Conservation (phyloP, 2,113 vertebrate genomes). For the Albula glossodonta region DNA sequence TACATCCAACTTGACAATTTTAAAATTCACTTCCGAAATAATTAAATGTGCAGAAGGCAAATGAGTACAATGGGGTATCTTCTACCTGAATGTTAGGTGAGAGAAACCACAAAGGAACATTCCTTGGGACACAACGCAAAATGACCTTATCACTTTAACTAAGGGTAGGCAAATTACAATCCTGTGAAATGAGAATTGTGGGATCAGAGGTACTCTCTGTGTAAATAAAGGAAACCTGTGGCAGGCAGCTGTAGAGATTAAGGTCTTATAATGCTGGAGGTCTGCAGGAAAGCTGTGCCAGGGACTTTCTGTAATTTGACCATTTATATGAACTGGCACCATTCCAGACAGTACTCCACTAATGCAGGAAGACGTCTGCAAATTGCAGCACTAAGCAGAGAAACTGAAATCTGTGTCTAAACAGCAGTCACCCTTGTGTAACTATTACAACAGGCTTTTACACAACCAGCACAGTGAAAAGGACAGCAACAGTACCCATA, state of each 20-base stretch:
- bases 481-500: too few species aligned
- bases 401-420: not conserved
- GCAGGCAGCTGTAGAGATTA: too few species aligned
- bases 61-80: too few species aligned
- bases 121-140: not conserved
- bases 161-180: not conserved
- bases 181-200: not conserved
- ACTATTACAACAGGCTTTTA: too few species aligned
- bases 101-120: not conserved
- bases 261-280: not conserved
- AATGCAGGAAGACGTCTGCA: not conserved
- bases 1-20: too few species aligned
- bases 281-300: not conserved
- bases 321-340: not conserved
- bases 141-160: not conserved
- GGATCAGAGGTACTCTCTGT: not conserved
- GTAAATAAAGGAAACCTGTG: not conserved
- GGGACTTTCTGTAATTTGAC: slow-evolving; percentile 20
- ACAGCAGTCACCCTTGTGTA: too few species aligned
- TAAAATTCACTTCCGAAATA: too few species aligned
- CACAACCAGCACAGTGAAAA: not conserved
- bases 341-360: not conserved
- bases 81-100: too few species aligned
- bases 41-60: too few species aligned
- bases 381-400: not conserved